Evolutionary conservation across 2,113 vertebrate genomes (phyloP).

Genomic region (Chaenogobius annularis): DNA sequence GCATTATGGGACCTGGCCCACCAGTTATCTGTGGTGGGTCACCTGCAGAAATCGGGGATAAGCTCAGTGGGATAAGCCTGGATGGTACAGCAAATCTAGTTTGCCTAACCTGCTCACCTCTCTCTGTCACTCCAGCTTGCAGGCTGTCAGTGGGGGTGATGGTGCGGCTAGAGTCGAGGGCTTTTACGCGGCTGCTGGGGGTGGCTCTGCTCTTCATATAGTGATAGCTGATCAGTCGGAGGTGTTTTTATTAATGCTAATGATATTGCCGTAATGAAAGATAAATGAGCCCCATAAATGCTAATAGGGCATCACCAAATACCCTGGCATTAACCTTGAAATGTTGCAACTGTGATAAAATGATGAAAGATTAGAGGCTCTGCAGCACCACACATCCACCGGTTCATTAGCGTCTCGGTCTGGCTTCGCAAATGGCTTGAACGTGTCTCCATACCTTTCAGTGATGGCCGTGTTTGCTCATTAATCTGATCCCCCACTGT

Average conservation of each 20-base stretch:
- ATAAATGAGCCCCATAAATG: conserved; percentile 4
- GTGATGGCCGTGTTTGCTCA: conserved; percentile 8
- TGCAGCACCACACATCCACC: neutral
- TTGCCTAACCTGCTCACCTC: conserved; percentile 34
- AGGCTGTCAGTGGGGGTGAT: conserved; percentile 52
- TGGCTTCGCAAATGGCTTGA: neutral
- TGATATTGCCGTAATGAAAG: conserved; percentile 22
- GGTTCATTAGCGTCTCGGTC: conserved; percentile 8
- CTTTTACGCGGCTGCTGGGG: conserved; percentile 33
- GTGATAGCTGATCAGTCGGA: conserved; percentile 37
- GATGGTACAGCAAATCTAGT: conserved; percentile 60
- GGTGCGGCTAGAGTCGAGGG: conserved; percentile 52
- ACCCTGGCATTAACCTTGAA: neutral
- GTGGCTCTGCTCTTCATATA: conserved; percentile 47
- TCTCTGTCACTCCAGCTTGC: conserved; percentile 10
- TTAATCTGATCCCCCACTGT: conserved; percentile 17
- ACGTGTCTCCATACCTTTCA: neutral
- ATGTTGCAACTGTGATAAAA: conserved; percentile 4
- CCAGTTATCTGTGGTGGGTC: conserved; percentile 58
- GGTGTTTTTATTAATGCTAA: conserved; percentile 25
- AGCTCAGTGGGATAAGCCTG: conserved; percentile 59
- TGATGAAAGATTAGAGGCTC: conserved; percentile 4
- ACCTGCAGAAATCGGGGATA: conserved; percentile 71
- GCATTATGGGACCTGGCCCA: conserved; percentile 35
- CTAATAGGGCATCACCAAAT: neutral